Evolutionary conservation across 2,113 vertebrate species (phyloP), one percentile per base, ranked within the genome.

Genomic region (Nothocercus nigrocapillus): DNA sequence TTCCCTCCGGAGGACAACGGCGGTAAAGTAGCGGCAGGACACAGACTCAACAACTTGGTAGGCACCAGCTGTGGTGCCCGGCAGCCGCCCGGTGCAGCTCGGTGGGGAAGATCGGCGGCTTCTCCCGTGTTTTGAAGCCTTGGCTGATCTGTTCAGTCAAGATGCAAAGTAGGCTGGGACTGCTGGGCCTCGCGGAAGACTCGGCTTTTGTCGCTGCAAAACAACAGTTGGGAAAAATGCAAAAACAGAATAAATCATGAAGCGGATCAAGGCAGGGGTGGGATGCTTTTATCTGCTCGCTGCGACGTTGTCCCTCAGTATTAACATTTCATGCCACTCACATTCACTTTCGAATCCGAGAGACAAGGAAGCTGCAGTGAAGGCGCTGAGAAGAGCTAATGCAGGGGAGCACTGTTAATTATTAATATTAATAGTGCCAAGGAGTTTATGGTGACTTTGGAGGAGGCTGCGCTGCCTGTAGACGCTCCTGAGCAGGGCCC

Each of bases 191-290:
- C 40, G 40, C 40, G 76, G 28, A 56, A 72, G 79, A 47, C 34
- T 77, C 38, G 3, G 38, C 82, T 84, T 49, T 75, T 63, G 73
- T 78, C 32, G 2, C 54, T 64, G 92, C 68, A 38, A 78, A 86
- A 38, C 64, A 82, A 68, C 78, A 28, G 59, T 13, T 2, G 7
- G 38, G 58, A 47, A 86, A 49, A 59, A 63, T 1, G 22, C 44
- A 44, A 59, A 93, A 89, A 72, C 73, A 63, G 93, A 91, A 93
- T 91, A 74, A 88, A 93, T 92, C 76, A 58, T 90, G 91, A 95
- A 85, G 5, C 3, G 64, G 27, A 63, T 90, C 67, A 74, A 90
- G 92, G 76, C 56, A 83, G 44, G 90, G 86, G 82, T 24, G 62
- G 90, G 90, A 63, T 20, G 82, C 90, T 93, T 94, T 95, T 17